A percentile compares a stretch with the other conserved stretches of the same genome.
Evolutionary conservation across 1,140 invertebrate species (phyloP).

Genomic region (Sycobia sp.): DNA sequence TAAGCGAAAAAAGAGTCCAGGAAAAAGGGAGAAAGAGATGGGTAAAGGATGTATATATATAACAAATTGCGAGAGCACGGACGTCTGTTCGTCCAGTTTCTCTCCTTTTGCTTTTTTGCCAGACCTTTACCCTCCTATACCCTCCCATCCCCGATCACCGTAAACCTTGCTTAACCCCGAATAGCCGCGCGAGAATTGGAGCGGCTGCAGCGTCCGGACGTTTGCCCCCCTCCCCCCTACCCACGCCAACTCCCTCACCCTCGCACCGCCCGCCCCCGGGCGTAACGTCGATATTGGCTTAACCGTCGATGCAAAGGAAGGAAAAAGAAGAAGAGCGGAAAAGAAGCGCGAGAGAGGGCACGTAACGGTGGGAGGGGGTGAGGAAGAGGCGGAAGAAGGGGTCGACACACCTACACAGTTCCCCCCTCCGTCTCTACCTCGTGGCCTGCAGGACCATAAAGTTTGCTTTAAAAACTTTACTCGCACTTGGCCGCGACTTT

Average conservation of each 20-base stretch:
- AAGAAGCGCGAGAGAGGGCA: neutral
- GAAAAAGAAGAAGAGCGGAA: neutral
- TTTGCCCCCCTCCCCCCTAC: too few species aligned
- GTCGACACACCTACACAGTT: too few species aligned
- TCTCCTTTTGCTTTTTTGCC: too few species aligned
- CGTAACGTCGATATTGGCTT: constrained; percentile 19
- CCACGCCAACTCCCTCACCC: too few species aligned
- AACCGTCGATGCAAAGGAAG: constrained; percentile 13
- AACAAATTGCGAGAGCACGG: constrained; percentile 8
- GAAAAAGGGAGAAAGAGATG: neutral
- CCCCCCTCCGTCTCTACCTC: too few species aligned
- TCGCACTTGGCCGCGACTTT: neutral
- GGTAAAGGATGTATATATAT: neutral
- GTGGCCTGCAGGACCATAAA: neutral
- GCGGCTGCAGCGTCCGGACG: too few species aligned
- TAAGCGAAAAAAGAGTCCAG: too few species aligned
- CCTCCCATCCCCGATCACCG: too few species aligned
- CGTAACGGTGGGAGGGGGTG: neutral
- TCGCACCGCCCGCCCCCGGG: too few species aligned
- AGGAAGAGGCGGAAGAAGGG: too few species aligned
- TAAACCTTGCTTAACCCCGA: constrained; percentile 17
- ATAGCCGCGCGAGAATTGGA: neutral
- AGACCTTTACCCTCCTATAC: too few species aligned
- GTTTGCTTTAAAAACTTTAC: constrained; percentile 3
- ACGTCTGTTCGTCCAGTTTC: neutral